phyloP scores from a whole-genome alignment of 2,888 invertebrate genomes.

The Tetanocera ferruginea region DNA sequence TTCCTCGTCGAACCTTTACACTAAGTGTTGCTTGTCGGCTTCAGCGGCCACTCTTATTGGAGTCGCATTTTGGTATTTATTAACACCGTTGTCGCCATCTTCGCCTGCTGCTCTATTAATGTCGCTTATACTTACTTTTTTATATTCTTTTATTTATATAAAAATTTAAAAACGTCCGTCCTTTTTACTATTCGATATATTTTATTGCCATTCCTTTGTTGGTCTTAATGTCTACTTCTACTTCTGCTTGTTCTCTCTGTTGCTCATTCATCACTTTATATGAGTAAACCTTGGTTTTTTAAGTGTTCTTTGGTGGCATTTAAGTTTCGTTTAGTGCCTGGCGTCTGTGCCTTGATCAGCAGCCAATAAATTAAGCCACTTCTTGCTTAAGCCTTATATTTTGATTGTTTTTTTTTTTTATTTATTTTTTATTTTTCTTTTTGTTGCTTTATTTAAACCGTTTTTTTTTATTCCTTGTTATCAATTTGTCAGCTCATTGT shows the following conservation, averaged over 20 bases:
- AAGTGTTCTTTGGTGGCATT: conserved; percentile 54
- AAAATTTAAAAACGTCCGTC: no score
- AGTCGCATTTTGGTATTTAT: neutral
- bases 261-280: neutral
- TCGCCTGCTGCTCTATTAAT: conserved; percentile 9
- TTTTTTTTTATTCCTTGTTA: neutral
- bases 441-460: neutral
- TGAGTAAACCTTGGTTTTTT: conserved; percentile 46
- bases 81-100: neutral
- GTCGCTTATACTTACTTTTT: neutral
- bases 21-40: neutral
- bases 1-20: neutral
- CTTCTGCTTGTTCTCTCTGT: neutral
- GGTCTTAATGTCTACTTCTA: neutral
- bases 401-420: neutral
- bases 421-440: neutral
- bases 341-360: conserved; percentile 36
- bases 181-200: no score
- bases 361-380: conserved; percentile 39
- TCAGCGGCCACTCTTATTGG: neutral
- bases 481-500: conserved; percentile 18
- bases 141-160: no score
- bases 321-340: conserved; percentile 59
- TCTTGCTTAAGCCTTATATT: neutral
- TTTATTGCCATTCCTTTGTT: neutral